Conservation (phyloP, 2,888 invertebrate species). For the Lasioglossum oenotherae region DNA sequence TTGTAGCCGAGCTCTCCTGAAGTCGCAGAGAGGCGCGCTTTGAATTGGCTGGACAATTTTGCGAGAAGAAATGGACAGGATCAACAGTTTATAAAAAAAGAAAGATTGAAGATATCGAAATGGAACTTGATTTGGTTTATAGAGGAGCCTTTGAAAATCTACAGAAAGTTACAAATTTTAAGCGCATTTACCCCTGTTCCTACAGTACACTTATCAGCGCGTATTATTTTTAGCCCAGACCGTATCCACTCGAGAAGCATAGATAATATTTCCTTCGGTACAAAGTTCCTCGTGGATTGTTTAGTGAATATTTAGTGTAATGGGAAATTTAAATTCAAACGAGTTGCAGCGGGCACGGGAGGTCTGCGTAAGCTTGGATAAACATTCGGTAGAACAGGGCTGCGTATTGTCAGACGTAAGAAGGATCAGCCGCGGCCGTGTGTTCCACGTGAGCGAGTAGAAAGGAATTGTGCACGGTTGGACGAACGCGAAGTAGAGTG, state of each 20-base stretch:
- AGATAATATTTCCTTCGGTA: not conserved
- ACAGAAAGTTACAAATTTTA: not conserved
- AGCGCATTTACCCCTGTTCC: not conserved
- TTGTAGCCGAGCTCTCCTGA: not conserved
- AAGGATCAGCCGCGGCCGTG: conserved; percentile 18
- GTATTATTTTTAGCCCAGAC: not conserved
- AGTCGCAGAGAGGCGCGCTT: too few relatives aligned
- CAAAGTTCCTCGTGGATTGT: not conserved
- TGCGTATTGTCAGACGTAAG: conserved; percentile 33
- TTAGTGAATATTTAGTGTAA: not conserved
- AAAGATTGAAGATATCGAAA: not conserved
- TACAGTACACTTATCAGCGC: not conserved
- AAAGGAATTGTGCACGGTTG: conserved; percentile 27
- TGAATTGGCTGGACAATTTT: too few relatives aligned
- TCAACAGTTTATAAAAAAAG: too few relatives aligned
- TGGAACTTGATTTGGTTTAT: not conserved
- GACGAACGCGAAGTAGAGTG: not conserved
- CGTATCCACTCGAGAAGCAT: not conserved
- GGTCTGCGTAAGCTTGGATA: conserved; percentile 17
- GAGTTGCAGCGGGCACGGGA: not conserved
- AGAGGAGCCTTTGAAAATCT: not conserved
- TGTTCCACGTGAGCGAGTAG: conserved; percentile 40
- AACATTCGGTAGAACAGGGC: conserved; percentile 21
- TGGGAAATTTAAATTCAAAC: conserved; percentile 1
- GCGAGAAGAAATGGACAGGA: too few relatives aligned